Percentiles rank a stretch among this genome's conserved stretches.
Evolutionary conservation across 2,888 invertebrate species (phyloP).

Genomic region (Tachystola acroxantha): DNA sequence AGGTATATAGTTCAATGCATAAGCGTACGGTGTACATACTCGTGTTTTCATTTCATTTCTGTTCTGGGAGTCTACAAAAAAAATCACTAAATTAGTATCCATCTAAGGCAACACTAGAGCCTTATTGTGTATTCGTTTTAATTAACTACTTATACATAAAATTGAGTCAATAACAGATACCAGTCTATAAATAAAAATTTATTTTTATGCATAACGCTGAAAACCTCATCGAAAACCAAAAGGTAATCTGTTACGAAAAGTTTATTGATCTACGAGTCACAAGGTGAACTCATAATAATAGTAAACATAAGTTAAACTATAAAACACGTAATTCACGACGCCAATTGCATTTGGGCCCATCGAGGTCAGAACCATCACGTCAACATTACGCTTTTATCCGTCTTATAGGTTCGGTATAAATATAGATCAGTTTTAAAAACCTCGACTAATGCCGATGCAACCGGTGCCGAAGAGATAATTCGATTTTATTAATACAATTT

Average conservation of each 20-base stretch:
- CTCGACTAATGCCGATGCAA: background rate
- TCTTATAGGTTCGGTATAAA: constrained; percentile 16
- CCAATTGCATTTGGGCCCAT: background rate
- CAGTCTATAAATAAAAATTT: constrained; percentile 16
- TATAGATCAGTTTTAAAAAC: constrained; percentile 1
- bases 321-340: background rate
- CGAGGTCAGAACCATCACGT: constrained; percentile 28
- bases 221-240: constrained; percentile 19
- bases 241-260: constrained; percentile 31
- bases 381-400: background rate
- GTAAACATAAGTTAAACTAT: constrained; percentile 15
- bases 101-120: too few species aligned
- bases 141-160: constrained; percentile 20
- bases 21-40: constrained; percentile 49
- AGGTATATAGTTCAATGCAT: constrained; percentile 29
- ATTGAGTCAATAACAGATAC: constrained; percentile 19
- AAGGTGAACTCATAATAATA: constrained; percentile 44
- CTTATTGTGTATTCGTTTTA: constrained; percentile 17
- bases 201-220: constrained; percentile 14
- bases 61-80: constrained; percentile 47
- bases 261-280: constrained; percentile 52
- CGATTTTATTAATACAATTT: constrained; percentile 16
- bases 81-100: too few species aligned
- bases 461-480: background rate
- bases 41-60: constrained; percentile 29